These are phyloP conservation scores for Spea multiplicata DNA, from an alignment of 2,113 vertebrate species.

Conservation along the genomic window DNA sequence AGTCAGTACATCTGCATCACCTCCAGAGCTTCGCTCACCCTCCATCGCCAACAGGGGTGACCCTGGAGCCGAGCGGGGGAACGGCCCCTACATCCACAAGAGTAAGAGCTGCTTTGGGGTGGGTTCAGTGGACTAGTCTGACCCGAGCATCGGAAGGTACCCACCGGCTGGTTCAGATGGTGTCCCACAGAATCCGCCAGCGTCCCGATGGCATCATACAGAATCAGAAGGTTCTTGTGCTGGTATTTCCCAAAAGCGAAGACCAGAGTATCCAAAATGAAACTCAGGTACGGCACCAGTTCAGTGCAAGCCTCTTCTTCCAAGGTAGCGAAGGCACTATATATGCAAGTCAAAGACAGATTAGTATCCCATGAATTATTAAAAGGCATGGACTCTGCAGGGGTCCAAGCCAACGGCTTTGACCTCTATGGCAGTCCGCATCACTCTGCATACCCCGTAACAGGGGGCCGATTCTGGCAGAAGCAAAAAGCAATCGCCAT, in stretches of 20 bases:
- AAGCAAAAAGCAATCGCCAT: too few species aligned
- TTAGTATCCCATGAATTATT: neutral
- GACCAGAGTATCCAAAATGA: constrained; percentile 91
- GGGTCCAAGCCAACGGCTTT: too few species aligned
- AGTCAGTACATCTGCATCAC: neutral
- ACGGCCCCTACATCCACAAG: too few species aligned
- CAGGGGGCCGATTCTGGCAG: too few species aligned
- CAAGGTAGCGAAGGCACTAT: constrained; percentile 88
- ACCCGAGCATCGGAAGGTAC: constrained; percentile 11
- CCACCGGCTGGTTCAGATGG: constrained; percentile 89
- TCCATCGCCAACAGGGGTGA: too few species aligned
- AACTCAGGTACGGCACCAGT: constrained; percentile 94
- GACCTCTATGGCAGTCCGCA: too few species aligned
- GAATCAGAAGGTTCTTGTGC: constrained; percentile 93
- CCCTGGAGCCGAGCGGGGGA: too few species aligned
- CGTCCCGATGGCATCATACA: constrained; percentile 93
- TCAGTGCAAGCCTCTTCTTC: constrained; percentile 94
- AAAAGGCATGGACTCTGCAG: neutral
- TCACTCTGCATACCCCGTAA: too few species aligned
- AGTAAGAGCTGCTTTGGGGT: too few species aligned
- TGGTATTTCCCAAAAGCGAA: constrained; percentile 96
- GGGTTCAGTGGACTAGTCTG: too few species aligned
- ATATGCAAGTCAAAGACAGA: too few species aligned
- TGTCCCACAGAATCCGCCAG: constrained; percentile 92
- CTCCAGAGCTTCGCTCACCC: constrained; percentile 3